Evolutionary conservation across 1,140 invertebrate genomes (phyloP).

Genomic region (Drosophila ercepeae): DNA sequence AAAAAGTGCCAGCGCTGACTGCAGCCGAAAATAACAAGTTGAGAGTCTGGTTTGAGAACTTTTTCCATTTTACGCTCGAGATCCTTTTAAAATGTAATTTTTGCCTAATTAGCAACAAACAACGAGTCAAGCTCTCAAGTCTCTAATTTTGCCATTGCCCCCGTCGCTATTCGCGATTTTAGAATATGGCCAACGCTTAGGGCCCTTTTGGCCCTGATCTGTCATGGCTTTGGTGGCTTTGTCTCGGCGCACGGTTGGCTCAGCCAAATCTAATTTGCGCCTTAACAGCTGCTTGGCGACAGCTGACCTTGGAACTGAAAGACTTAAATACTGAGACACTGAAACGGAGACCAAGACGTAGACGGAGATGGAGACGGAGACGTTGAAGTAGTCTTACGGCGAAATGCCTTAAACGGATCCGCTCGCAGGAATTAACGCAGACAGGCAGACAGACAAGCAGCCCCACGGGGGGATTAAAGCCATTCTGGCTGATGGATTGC

Average conservation of each 20-base stretch:
- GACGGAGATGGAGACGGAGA: background rate
- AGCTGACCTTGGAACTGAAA: constrained; percentile 54
- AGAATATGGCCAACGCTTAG: background rate
- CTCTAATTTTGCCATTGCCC: constrained; percentile 31
- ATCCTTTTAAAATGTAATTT: constrained; percentile 79
- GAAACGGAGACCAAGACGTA: background rate
- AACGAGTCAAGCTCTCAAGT: constrained; percentile 43
- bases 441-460: constrained; percentile 6
- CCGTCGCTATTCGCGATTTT: constrained; percentile 2
- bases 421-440: constrained; percentile 42
- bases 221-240: constrained; percentile 32
- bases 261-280: constrained; percentile 72
- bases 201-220: constrained; percentile 6
- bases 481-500: constrained; percentile 51
- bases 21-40: background rate
- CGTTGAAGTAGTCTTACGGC: constrained; percentile 4
- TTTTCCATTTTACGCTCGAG: constrained; percentile 78
- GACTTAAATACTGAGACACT: background rate
- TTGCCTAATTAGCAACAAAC: constrained; percentile 81
- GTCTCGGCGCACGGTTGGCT: constrained; percentile 49
- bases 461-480: constrained; percentile 40
- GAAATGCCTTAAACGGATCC: constrained; percentile 59
- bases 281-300: constrained; percentile 53
- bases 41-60: constrained; percentile 46
- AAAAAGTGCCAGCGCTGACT: background rate